A percentile compares a stretch with the other conserved stretches of the same genome.
Evolutionary conservation across 2,797 vertebrate genomes (phyloP).

Genomic region (Arctocebus calabarensis): DNA sequence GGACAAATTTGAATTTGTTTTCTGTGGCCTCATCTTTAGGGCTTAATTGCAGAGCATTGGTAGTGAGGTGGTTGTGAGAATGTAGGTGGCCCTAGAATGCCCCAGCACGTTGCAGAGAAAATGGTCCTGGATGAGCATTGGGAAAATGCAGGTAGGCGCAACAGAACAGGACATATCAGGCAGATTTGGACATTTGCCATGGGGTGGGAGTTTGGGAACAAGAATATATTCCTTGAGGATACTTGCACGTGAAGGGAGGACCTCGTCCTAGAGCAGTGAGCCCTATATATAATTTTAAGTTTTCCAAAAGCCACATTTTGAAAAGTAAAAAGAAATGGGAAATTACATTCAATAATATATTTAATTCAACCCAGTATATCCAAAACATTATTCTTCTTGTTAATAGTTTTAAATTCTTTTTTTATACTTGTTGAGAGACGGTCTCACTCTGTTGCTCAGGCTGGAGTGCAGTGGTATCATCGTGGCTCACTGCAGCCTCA

Average conservation of each 20-base stretch:
- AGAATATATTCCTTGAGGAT: conserved; percentile 1
- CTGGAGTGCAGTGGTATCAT: no score
- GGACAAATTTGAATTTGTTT: not conserved
- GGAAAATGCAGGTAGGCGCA: not conserved
- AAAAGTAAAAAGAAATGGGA: conserved; percentile 1
- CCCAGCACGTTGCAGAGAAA: not conserved
- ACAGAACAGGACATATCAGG: not conserved
- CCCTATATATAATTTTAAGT: not conserved
- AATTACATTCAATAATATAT: conserved; percentile 8
- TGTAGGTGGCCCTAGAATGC: not conserved
- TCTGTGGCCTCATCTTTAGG: not conserved
- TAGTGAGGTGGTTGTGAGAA: not conserved
- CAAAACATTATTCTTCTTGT: conserved; percentile 42
- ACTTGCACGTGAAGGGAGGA: not conserved
- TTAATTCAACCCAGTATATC: not conserved
- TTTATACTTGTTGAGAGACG: no score
- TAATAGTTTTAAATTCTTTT: conserved; percentile 14
- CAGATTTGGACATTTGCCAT: not conserved
- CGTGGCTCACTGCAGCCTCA: no score
- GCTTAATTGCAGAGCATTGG: not conserved
- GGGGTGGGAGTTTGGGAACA: not conserved
- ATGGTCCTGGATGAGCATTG: not conserved
- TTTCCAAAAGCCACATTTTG: conserved; percentile 21
- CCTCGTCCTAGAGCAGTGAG: not conserved
- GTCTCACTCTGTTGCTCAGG: no score